Conservation (phyloP, 2,888 invertebrate species). For the Salpingus planirostris region DNA sequence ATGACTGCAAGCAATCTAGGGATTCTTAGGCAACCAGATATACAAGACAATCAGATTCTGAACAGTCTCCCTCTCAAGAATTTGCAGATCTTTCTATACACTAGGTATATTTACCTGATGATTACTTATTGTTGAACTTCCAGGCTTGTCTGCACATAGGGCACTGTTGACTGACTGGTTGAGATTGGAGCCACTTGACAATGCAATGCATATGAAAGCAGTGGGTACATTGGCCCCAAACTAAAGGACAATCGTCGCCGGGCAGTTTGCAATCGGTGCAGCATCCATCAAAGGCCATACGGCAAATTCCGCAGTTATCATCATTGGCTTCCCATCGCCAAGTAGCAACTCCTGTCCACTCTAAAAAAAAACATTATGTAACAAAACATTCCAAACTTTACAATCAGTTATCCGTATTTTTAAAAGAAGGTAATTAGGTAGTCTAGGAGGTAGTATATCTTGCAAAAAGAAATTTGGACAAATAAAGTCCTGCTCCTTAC, state of each 20-base stretch:
- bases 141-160: slow-evolving; percentile 99
- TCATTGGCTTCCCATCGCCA: slow-evolving; percentile 99
- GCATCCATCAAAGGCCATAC: slow-evolving; percentile 97
- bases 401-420: too few relatives aligned
- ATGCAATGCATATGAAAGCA: slow-evolving; percentile 99
- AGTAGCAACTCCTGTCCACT: slow-evolving; percentile 92
- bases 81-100: too few relatives aligned
- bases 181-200: slow-evolving; percentile 97
- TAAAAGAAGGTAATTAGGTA: too few relatives aligned
- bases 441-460: too few relatives aligned
- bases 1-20: too few relatives aligned
- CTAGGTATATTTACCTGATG: slow-evolving; percentile 1
- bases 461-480: too few relatives aligned
- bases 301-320: slow-evolving; percentile 98
- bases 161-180: slow-evolving; percentile 77
- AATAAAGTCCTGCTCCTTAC: too few relatives aligned
- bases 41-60: too few relatives aligned
- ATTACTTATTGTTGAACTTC: slow-evolving; percentile 84
- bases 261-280: slow-evolving; percentile 97
- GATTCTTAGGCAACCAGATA: too few relatives aligned
- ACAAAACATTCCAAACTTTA: too few relatives aligned
- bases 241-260: slow-evolving; percentile 95
- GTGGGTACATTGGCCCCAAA: slow-evolving; percentile 98
- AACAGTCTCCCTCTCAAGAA: too few relatives aligned
- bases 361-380: slow-evolving; percentile 44